These are phyloP conservation scores for Trimorus sp. DNA, from an alignment of 2,888 invertebrate genomes.

Conservation along the genomic window DNA sequence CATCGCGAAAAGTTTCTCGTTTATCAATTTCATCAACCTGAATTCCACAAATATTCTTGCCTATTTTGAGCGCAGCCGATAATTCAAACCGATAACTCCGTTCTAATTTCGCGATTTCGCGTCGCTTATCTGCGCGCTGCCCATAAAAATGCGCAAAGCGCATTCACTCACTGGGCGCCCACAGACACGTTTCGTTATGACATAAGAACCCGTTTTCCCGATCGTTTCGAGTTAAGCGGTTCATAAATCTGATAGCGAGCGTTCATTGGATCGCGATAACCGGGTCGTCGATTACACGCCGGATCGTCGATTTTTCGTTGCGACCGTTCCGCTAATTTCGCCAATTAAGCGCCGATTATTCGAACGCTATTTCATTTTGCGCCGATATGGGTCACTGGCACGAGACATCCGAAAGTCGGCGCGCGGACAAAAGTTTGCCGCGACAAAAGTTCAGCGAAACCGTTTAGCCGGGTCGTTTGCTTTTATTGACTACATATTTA, in stretches of 20 bases:
- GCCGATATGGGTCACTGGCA: slow-evolving; percentile 5
- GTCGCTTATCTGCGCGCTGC: too few relatives aligned
- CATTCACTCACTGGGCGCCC: not conserved
- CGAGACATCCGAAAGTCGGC: slow-evolving; percentile 8
- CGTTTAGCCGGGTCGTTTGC: slow-evolving; percentile 6
- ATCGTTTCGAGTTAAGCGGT: not conserved
- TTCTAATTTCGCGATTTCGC: too few relatives aligned
- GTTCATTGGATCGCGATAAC: not conserved
- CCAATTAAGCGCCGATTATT: slow-evolving; percentile 10
- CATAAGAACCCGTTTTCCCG: slow-evolving; percentile 5
- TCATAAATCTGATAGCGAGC: slow-evolving; percentile 8
- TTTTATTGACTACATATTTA: slow-evolving; percentile 2
- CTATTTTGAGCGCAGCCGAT: too few relatives aligned
- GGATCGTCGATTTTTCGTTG: not conserved
- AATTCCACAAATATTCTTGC: too few relatives aligned
- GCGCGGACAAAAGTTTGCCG: slow-evolving; percentile 2
- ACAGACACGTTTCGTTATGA: slow-evolving; percentile 5
- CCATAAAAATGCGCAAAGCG: too few relatives aligned
- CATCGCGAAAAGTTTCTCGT: too few relatives aligned
- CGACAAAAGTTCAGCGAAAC: not conserved
- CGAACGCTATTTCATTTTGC: not conserved
- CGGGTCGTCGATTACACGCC: slow-evolving; percentile 1
- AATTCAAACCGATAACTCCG: too few relatives aligned
- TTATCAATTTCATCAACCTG: too few relatives aligned
- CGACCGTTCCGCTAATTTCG: slow-evolving; percentile 9